Evolutionary conservation across 2,888 invertebrate species (phyloP).

Genomic region (Drepana falcataria): DNA sequence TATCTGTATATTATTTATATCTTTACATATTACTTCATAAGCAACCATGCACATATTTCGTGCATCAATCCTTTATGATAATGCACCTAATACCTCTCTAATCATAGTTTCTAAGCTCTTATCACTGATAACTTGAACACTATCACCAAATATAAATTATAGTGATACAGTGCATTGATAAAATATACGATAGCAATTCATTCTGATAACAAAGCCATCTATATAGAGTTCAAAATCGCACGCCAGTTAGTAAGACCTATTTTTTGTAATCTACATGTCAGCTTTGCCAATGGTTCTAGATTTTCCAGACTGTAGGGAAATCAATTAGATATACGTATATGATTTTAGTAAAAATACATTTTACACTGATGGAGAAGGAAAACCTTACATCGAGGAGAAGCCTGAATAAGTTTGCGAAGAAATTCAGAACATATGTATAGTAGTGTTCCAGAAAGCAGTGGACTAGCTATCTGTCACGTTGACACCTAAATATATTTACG

Average conservation of each 20-base stretch:
- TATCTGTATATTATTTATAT: neutral
- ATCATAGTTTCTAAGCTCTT: constrained; percentile 23
- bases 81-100: constrained; percentile 17
- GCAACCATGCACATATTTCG: constrained; percentile 9
- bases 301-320: too few species aligned
- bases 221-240: neutral
- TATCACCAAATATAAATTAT: constrained; percentile 8
- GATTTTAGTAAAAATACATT: too few species aligned
- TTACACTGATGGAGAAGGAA: too few species aligned
- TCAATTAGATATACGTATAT: too few species aligned
- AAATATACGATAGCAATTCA: neutral
- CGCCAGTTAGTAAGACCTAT: neutral
- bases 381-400: too few species aligned
- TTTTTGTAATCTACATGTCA: neutral
- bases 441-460: too few species aligned
- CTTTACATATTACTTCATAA: neutral
- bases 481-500: too few species aligned
- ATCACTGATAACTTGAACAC: constrained; percentile 18
- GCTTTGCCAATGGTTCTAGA: too few species aligned
- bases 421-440: too few species aligned
- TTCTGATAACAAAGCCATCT: neutral
- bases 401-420: too few species aligned
- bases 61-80: constrained; percentile 12
- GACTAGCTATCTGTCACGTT: too few species aligned
- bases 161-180: constrained; percentile 1